Percentiles rank a stretch among this genome's conserved stretches.
Evolutionary conservation across 2,113 vertebrate species (phyloP).

Genomic region (Cochlearius cochlearius): DNA sequence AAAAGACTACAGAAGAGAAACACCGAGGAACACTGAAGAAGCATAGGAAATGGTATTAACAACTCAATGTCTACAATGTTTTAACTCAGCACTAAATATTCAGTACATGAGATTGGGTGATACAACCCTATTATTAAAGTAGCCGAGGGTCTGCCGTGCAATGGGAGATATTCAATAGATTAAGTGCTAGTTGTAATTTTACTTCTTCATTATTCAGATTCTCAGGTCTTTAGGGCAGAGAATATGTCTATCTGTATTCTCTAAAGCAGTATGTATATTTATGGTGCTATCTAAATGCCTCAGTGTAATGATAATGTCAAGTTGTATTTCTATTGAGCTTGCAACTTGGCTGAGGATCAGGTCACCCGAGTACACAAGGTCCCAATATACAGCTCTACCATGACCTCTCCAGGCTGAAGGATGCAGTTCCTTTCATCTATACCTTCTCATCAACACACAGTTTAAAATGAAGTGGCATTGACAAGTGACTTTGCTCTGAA

Average conservation of each 20-base stretch:
- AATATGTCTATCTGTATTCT: background rate
- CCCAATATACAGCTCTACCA: constrained; percentile 34
- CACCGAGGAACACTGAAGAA: background rate
- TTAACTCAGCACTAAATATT: background rate
- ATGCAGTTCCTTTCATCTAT: background rate
- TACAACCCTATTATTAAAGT: background rate
- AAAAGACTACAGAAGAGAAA: background rate
- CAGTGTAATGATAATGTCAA: background rate
- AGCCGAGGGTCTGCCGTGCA: background rate
- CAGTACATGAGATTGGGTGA: background rate
- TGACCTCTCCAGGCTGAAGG: constrained; percentile 48
- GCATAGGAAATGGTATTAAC: background rate
- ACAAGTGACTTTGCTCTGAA: background rate
- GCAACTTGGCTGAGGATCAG: background rate
- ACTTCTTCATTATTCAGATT: background rate
- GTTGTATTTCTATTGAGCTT: background rate
- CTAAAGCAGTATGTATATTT: background rate
- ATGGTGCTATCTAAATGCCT: background rate
- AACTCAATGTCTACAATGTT: background rate
- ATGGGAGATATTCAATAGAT: background rate
- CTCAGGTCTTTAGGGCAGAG: background rate
- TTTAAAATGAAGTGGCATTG: background rate
- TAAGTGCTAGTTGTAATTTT: background rate
- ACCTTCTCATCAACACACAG: background rate
- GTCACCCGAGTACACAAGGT: background rate